Evolutionary conservation across 2,113 vertebrate genomes (phyloP).

Genomic region (Turnix velox): DNA sequence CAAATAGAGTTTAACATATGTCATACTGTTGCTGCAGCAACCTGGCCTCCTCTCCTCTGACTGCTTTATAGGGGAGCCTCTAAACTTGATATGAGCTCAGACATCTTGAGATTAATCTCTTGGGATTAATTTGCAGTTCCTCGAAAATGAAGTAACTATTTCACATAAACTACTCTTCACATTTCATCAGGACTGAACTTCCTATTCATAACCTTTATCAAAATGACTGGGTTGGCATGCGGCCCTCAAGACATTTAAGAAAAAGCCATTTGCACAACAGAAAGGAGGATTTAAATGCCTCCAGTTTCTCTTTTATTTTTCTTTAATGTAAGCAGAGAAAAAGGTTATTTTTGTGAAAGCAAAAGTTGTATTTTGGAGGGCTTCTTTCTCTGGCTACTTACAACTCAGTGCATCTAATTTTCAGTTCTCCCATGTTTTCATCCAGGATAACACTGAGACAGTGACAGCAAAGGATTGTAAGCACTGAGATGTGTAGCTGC

Average conservation of each 20-base stretch:
- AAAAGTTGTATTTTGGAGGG: not conserved
- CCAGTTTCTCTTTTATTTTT: not conserved
- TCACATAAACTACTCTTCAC: not conserved
- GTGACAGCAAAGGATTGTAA: not conserved
- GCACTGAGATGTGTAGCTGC: not conserved
- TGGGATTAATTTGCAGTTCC: not conserved
- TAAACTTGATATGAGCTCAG: not conserved
- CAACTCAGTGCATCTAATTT: not conserved
- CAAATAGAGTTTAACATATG: not conserved
- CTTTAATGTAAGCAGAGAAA: not conserved
- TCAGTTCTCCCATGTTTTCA: not conserved
- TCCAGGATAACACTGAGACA: not conserved
- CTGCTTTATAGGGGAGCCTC: not conserved
- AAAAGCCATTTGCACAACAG: not conserved
- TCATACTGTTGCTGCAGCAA: slow-evolving; percentile 17
- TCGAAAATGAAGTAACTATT: not conserved
- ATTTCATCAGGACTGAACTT: not conserved
- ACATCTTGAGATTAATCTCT: not conserved
- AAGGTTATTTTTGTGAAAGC: not conserved
- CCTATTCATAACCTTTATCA: not conserved
- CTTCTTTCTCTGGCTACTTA: not conserved
- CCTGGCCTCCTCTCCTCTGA: not conserved
- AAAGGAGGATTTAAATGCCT: not conserved
- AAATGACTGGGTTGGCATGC: not conserved
- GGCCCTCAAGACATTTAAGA: not conserved